phyloP scores from a whole-genome alignment of 2,888 invertebrate species.

The Keiferia lycopersicella region DNA sequence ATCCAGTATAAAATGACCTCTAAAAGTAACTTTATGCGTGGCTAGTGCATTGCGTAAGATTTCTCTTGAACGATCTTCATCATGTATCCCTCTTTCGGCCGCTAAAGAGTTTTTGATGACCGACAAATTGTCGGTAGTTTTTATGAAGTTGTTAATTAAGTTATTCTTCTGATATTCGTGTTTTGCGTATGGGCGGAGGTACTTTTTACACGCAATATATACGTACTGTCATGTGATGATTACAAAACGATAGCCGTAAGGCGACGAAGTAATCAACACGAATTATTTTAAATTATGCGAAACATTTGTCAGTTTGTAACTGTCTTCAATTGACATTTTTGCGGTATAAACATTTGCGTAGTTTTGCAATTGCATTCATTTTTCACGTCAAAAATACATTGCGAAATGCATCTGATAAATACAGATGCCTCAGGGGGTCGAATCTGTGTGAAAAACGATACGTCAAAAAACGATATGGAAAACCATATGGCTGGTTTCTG shows the following conservation, averaged over 20 bases:
- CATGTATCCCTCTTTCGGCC: slow-evolving; percentile 14
- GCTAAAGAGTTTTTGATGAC: slow-evolving; percentile 29
- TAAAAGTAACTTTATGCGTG: neutral
- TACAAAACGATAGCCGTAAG: neutral
- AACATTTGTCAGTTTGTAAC: neutral
- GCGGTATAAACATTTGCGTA: neutral
- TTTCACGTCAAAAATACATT: no score
- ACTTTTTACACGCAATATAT: slow-evolving; percentile 7
- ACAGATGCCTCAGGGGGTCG: no score
- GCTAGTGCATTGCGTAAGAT: slow-evolving; percentile 20
- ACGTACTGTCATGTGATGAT: neutral
- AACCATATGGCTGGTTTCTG: no score
- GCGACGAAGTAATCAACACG: neutral
- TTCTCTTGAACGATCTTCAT: slow-evolving; percentile 16
- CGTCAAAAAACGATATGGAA: no score
- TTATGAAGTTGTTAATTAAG: slow-evolving; percentile 25
- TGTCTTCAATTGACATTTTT: neutral
- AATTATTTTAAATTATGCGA: slow-evolving; percentile 4
- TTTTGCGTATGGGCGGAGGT: neutral
- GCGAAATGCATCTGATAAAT: no score
- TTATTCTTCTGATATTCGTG: slow-evolving; percentile 22
- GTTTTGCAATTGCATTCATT: no score
- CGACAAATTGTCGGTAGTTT: slow-evolving; percentile 27
- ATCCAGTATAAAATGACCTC: no score
- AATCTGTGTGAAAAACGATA: no score